Conservation (phyloP, 1,140 invertebrate species). For the Drosophila takahashii region DNA sequence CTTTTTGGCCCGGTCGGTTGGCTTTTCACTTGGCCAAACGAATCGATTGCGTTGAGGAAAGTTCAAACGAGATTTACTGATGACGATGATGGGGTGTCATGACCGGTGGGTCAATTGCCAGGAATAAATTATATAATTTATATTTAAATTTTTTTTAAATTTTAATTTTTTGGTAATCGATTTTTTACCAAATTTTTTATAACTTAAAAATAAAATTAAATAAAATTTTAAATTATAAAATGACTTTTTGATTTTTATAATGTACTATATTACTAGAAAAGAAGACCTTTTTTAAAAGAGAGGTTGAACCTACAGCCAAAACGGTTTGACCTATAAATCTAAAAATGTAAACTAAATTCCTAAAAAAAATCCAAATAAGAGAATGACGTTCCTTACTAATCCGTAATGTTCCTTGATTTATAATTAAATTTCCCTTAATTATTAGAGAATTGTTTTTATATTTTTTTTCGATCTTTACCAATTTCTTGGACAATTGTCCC, state of each 20-base stretch:
- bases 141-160: no score
- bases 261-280: no score
- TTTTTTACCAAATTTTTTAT: no score
- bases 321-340: no score
- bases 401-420: background rate
- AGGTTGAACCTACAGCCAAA: no score
- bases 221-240: no score
- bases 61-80: conserved; percentile 21
- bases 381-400: no score
- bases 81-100: conserved; percentile 4
- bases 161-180: background rate
- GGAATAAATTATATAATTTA: background rate
- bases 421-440: background rate
- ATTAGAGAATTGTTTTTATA: background rate
- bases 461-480: background rate
- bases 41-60: conserved; percentile 41
- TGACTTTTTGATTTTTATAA: no score
- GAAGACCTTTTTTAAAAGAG: no score
- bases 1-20: conserved; percentile 12
- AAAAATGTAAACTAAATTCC: no score
- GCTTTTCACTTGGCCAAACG: conserved; percentile 48
- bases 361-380: no score
- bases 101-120: background rate
- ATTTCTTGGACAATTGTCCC: background rate
- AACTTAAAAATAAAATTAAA: no score